Percentiles rank a stretch among this genome's conserved stretches.
Evolutionary conservation across 2,113 vertebrate genomes (phyloP).

Genomic region (Papio anubis): DNA sequence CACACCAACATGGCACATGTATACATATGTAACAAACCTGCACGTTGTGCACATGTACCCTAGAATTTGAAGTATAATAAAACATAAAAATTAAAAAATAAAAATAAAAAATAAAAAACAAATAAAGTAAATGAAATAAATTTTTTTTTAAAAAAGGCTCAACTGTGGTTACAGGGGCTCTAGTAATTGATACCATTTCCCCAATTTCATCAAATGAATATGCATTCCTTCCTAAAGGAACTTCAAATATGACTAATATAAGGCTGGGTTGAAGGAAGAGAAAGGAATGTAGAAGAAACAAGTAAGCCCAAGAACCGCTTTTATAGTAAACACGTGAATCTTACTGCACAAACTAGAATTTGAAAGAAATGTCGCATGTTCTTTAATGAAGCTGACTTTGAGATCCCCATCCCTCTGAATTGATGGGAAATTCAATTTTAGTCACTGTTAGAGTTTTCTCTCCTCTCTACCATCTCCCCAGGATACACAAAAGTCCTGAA

Average conservation of each 20-base stretch:
- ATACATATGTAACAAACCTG: too few species aligned
- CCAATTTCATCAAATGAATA: not conserved
- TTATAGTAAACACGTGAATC: not conserved
- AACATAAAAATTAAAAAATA: too few species aligned
- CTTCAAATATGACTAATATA: not conserved
- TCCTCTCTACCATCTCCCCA: not conserved
- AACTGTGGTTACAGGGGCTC: not conserved
- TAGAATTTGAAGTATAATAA: too few species aligned
- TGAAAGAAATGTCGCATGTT: not conserved
- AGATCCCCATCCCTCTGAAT: not conserved
- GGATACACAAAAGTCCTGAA: not conserved
- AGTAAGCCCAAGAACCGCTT: not conserved
- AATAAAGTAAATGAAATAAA: too few species aligned
- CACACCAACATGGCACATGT: too few species aligned
- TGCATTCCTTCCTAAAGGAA: not conserved
- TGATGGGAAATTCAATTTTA: not conserved
- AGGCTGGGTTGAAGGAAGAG: not conserved
- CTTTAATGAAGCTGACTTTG: not conserved
- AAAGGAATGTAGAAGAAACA: not conserved
- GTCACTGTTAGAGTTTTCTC: not conserved
- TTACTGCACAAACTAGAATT: not conserved
- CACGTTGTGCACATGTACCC: too few species aligned
- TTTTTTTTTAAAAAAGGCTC: not conserved
- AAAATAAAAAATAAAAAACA: too few species aligned
- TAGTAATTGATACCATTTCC: not conserved